These are phyloP conservation scores for Parnassius mnemosyne DNA, from an alignment of 2,888 invertebrate genomes.

Conservation along the genomic window DNA sequence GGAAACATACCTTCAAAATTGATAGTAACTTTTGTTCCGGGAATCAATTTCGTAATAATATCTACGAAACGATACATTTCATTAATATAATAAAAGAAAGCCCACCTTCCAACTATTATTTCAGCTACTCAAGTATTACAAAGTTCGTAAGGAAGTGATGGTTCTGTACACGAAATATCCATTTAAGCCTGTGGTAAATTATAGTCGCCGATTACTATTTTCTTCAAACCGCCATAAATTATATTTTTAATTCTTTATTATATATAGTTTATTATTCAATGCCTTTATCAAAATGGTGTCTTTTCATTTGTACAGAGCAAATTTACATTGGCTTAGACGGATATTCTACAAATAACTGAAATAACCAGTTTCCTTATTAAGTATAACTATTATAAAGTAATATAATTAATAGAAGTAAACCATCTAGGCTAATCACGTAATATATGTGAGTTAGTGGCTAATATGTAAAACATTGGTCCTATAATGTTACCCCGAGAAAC, in stretches of 20 bases:
- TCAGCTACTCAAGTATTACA: too few species aligned
- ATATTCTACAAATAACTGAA: neutral
- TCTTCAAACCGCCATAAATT: neutral
- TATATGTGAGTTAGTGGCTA: slow-evolving; percentile 12
- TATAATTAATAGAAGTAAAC: slow-evolving; percentile 9
- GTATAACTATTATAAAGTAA: slow-evolving; percentile 9
- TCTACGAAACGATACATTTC: too few species aligned
- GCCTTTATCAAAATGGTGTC: neutral
- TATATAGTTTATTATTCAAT: too few species aligned
- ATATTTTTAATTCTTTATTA: neutral
- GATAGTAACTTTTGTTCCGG: too few species aligned
- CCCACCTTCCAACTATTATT: too few species aligned
- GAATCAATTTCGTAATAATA: too few species aligned
- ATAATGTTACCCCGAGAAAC: slow-evolving; percentile 34
- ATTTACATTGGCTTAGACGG: slow-evolving; percentile 6
- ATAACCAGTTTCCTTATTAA: slow-evolving; percentile 6
- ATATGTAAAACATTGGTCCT: slow-evolving; percentile 27
- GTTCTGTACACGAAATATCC: neutral
- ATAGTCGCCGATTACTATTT: neutral
- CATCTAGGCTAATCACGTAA: slow-evolving; percentile 7
- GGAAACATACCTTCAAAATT: too few species aligned
- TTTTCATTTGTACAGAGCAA: neutral
- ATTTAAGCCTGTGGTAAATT: neutral
- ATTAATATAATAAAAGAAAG: too few species aligned
- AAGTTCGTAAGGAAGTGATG: too few species aligned